phyloP scores from a whole-genome alignment of 2,888 invertebrate species.

The Epinotia demarniana region DNA sequence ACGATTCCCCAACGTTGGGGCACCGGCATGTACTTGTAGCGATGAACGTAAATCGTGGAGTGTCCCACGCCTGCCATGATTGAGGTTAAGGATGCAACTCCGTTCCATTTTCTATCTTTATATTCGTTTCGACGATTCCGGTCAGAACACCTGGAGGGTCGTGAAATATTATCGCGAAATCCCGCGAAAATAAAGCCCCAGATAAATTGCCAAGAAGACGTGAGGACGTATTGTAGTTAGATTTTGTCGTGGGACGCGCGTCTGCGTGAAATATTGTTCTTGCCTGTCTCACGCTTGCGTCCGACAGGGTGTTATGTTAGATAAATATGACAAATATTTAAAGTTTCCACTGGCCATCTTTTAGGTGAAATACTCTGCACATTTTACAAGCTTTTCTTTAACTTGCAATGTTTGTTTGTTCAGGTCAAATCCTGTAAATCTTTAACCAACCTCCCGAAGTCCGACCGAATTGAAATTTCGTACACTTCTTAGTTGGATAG shows the following conservation, averaged over 20 bases:
- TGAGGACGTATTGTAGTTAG: constrained; percentile 29
- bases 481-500: no score
- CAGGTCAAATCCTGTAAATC: no score
- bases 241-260: constrained; percentile 26
- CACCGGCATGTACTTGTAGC: no score
- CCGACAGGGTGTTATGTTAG: constrained; percentile 18
- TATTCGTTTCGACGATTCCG: not conserved
- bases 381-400: not conserved
- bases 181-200: constrained; percentile 25
- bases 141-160: constrained; percentile 29
- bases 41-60: no score
- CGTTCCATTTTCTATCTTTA: not conserved
- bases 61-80: no score
- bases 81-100: not conserved
- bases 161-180: constrained; percentile 30
- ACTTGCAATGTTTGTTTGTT: no score
- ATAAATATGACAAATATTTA: constrained; percentile 33
- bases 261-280: constrained; percentile 26
- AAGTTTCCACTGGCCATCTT: constrained; percentile 2
- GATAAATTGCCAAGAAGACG: constrained; percentile 30
- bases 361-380: not conserved
- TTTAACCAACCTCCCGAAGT: no score
- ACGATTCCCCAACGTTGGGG: no score
- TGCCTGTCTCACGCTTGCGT: constrained; percentile 14
- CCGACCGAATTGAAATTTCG: no score